Evolutionary conservation across 2,888 invertebrate species (phyloP).

Genomic region (Sminthurinus aureus): DNA sequence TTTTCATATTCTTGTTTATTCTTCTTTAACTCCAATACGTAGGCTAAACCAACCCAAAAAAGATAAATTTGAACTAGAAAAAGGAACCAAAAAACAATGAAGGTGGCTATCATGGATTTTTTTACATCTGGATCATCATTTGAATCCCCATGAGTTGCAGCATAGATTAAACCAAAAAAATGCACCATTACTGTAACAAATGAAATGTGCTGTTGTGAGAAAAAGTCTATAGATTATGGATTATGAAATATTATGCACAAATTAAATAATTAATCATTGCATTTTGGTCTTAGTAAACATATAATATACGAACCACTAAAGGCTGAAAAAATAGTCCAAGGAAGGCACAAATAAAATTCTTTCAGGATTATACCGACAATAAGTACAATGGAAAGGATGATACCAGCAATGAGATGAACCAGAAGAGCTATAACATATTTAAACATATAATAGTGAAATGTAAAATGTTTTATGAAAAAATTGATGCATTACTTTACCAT

Average conservation of each 20-base stretch:
- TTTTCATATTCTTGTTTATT: neutral
- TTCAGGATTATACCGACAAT: neutral
- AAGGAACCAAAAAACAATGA: neutral
- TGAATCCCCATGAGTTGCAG: neutral
- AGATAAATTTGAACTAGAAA: neutral
- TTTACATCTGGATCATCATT: neutral
- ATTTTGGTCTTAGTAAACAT: neutral
- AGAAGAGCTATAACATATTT: neutral
- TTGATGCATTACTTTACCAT: neutral
- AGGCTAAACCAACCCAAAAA: slow-evolving; percentile 14
- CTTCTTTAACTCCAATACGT: neutral
- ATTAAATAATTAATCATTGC: neutral
- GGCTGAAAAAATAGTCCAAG: neutral
- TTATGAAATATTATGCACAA: too few species aligned
- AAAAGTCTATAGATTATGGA: neutral
- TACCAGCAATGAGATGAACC: neutral
- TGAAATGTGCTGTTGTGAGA: neutral
- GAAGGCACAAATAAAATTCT: neutral
- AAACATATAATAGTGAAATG: neutral
- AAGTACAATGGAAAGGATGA: neutral
- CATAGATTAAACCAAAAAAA: neutral
- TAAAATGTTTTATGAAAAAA: neutral
- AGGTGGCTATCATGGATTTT: neutral
- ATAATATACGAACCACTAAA: neutral
- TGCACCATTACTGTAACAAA: neutral